Evolutionary conservation across 2,888 invertebrate species (phyloP).

Genomic region (Philonicus albiceps): DNA sequence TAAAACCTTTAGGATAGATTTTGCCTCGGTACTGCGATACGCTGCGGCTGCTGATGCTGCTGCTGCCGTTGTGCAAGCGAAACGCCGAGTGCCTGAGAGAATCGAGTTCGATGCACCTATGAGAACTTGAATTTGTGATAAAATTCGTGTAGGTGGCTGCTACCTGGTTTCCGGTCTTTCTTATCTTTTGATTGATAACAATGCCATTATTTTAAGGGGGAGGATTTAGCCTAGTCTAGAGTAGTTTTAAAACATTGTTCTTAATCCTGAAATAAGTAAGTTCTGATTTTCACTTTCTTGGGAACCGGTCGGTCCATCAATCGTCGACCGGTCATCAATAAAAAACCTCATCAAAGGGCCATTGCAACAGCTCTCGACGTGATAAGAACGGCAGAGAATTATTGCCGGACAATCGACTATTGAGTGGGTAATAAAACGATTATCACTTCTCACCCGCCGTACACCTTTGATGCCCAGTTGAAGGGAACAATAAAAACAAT

Average conservation of each 20-base stretch:
- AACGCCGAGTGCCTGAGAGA: conserved; percentile 36
- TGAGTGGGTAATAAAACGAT: background rate
- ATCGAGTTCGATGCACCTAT: conserved; percentile 46
- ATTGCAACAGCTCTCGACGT: background rate
- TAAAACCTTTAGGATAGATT: background rate
- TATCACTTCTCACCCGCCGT: background rate
- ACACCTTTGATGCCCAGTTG: background rate
- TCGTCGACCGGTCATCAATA: background rate
- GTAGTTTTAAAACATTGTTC: background rate
- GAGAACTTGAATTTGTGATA: conserved; percentile 49
- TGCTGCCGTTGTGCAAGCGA: background rate
- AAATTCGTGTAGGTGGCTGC: conserved; percentile 45
- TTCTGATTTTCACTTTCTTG: background rate
- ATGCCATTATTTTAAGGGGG: background rate
- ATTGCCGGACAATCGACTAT: background rate
- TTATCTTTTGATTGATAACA: background rate
- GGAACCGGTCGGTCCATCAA: background rate
- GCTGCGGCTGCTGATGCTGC: background rate
- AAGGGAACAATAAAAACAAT: background rate
- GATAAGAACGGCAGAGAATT: background rate
- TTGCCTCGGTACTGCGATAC: background rate
- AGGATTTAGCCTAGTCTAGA: background rate
- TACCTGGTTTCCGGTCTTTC: conserved; percentile 19
- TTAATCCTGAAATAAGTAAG: background rate
- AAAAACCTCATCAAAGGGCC: background rate